Percentiles rank a stretch among this genome's conserved stretches.
Conservation (phyloP, 64 coral and sea anemone species). For the Actinia equina region DNA sequence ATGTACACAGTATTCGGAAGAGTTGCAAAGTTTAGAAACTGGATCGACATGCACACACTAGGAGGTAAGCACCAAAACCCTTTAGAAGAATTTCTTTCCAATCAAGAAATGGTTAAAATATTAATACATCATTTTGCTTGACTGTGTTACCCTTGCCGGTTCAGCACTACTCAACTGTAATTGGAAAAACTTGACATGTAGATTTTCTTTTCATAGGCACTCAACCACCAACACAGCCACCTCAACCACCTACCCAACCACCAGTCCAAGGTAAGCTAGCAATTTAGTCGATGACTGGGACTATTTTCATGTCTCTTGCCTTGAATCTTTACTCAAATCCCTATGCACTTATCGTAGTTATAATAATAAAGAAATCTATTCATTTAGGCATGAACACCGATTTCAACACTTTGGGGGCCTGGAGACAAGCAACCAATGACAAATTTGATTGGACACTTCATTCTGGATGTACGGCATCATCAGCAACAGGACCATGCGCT, state of each 20-base stretch:
- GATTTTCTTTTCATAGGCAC: background rate
- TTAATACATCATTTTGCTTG: too few species aligned
- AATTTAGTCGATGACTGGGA: too few species aligned
- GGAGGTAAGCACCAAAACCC: background rate
- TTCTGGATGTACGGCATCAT: constrained; percentile 14
- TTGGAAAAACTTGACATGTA: too few species aligned
- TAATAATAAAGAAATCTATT: too few species aligned
- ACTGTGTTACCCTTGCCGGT: too few species aligned
- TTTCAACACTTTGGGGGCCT: background rate
- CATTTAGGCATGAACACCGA: background rate
- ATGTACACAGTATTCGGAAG: constrained; percentile 62
- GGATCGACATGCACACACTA: constrained; percentile 46
- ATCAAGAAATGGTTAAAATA: background rate
- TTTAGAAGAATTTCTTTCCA: background rate
- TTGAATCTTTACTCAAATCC: too few species aligned
- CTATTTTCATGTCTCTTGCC: too few species aligned
- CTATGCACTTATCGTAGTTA: too few species aligned
- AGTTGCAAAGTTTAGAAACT: constrained; percentile 70
- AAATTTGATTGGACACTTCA: constrained; percentile 29
- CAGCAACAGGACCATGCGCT: background rate
- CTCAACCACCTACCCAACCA: background rate
- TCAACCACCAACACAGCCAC: background rate
- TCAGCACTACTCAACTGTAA: too few species aligned
- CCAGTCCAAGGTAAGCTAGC: background rate
- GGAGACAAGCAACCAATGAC: background rate